Evolutionary conservation across 2,888 invertebrate genomes (phyloP).

Genomic region (Apantesis nais): DNA sequence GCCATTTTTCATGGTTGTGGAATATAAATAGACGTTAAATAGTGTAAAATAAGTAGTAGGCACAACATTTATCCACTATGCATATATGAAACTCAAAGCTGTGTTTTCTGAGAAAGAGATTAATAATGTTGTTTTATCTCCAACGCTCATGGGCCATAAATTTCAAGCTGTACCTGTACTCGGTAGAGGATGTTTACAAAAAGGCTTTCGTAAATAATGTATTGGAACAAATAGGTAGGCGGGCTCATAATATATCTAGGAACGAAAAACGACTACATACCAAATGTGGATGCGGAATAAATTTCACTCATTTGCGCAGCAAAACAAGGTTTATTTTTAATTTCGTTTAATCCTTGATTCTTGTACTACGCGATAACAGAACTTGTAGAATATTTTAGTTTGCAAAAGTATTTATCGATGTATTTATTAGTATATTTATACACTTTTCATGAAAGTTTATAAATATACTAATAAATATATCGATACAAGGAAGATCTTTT

Average conservation of each 20-base stretch:
- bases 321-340: background rate
- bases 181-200: background rate
- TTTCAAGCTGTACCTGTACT: background rate
- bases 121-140: background rate
- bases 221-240: conserved; percentile 10
- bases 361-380: too few species aligned
- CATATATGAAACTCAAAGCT: background rate
- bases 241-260: conserved; percentile 6
- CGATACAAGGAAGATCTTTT: too few species aligned
- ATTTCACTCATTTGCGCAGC: background rate
- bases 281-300: background rate
- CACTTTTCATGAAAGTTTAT: too few species aligned
- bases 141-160: background rate
- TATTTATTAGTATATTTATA: too few species aligned
- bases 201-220: conserved; percentile 10
- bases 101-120: background rate
- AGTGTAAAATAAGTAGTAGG: background rate
- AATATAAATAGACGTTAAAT: background rate
- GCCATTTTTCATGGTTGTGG: background rate
- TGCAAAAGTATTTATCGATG: too few species aligned
- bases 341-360: too few species aligned
- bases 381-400: too few species aligned
- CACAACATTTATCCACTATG: background rate
- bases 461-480: too few species aligned
- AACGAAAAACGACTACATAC: background rate